Percentiles rank a stretch among this genome's conserved stretches.
These are phyloP conservation scores for Odontamblyopus lacepedii DNA, from an alignment of 2,797 vertebrate genomes.

Conservation along the genomic window DNA sequence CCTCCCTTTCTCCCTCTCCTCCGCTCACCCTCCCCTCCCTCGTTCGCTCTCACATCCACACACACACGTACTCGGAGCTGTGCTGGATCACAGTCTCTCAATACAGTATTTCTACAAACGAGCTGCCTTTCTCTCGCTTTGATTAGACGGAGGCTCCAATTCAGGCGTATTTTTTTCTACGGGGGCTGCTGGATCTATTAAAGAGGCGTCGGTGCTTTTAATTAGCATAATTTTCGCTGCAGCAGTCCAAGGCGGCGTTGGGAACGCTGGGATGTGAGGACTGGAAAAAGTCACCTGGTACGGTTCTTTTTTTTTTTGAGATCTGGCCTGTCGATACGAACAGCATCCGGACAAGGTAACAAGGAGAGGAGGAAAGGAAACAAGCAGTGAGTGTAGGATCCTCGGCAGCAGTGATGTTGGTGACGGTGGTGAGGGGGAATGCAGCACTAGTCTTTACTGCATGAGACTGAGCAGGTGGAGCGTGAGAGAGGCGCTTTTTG, in stretches of 20 bases:
- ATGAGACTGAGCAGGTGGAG: slow-evolving; percentile 71
- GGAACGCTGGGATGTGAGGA: slow-evolving; percentile 43
- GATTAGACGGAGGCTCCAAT: slow-evolving; percentile 52
- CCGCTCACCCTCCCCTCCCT: slow-evolving; percentile 60
- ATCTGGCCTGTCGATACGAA: slow-evolving; percentile 1
- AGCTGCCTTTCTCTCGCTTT: slow-evolving; percentile 56
- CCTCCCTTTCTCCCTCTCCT: slow-evolving; percentile 52
- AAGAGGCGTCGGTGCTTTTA: slow-evolving; percentile 42
- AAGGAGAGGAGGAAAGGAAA: slow-evolving; percentile 45
- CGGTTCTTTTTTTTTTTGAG: slow-evolving; percentile 25
- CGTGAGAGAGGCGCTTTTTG: slow-evolving; percentile 47
- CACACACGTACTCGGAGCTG: slow-evolving; percentile 37
- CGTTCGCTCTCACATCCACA: slow-evolving; percentile 35
- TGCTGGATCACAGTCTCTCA: slow-evolving; percentile 66
- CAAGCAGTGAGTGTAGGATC: slow-evolving; percentile 43
- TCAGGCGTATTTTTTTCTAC: slow-evolving; percentile 45
- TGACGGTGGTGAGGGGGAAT: slow-evolving; percentile 49
- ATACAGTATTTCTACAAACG: slow-evolving; percentile 71
- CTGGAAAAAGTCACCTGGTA: slow-evolving; percentile 47
- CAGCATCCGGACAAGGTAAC: slow-evolving; percentile 53
- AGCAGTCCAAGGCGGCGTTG: slow-evolving; percentile 51
- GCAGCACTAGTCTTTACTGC: slow-evolving; percentile 72
- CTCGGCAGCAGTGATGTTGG: slow-evolving; percentile 1
- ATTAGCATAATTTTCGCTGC: slow-evolving; percentile 72
- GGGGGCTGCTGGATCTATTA: slow-evolving; percentile 56